A percentile compares a stretch with the other conserved stretches of the same genome.
phyloP scores from a whole-genome alignment of 2,797 vertebrate genomes.

The Leptoclinus maculatus region DNA sequence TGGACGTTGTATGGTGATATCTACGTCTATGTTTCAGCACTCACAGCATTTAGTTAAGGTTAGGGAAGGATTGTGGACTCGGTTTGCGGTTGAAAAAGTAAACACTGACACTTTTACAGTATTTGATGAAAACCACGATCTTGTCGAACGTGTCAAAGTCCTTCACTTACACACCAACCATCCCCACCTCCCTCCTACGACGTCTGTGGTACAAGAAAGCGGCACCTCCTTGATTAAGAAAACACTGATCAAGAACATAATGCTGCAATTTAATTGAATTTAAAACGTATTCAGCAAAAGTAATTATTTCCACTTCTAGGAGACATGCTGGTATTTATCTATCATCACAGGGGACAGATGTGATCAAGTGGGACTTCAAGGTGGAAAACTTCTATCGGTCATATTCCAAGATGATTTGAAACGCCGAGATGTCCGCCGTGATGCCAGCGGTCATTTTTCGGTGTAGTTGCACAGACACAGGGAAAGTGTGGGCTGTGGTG shows the following conservation, averaged over 20 bases:
- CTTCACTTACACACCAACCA: neutral
- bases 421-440: neutral
- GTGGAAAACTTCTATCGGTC: too few relatives aligned
- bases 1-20: too few relatives aligned
- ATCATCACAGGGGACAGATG: neutral
- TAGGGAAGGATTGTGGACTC: neutral
- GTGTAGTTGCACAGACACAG: neutral
- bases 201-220: neutral
- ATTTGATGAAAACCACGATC: neutral
- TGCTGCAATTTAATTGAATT: neutral
- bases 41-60: neutral
- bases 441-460: neutral
- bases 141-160: neutral
- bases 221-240: neutral
- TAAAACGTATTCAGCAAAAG: neutral
- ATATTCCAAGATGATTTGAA: neutral
- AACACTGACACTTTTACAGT: neutral
- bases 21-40: neutral
- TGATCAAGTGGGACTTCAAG: too few relatives aligned
- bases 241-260: neutral
- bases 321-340: neutral
- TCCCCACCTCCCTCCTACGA: neutral
- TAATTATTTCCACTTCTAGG: neutral
- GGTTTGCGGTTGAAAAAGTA: neutral
- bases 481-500: neutral